Evolutionary conservation across 2,113 vertebrate genomes (phyloP).

Genomic region (Lasiurus borealis): DNA sequence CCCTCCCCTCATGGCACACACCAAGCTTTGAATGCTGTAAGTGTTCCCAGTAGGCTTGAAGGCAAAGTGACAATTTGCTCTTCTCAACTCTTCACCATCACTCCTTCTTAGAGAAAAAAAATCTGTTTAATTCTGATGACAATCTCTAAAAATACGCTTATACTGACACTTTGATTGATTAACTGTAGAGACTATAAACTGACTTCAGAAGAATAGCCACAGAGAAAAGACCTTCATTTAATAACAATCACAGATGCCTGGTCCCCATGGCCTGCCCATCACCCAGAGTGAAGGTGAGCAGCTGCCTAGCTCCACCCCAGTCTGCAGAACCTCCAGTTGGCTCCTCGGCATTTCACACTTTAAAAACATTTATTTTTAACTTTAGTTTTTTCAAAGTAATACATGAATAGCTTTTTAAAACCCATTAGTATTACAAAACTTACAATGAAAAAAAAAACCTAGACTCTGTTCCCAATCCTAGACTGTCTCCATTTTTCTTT

Average conservation of each 20-base stretch:
- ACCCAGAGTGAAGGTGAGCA: not conserved
- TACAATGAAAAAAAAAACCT: not conserved
- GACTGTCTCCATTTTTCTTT: not conserved
- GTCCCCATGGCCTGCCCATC: too few relatives aligned
- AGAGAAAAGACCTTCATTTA: not conserved
- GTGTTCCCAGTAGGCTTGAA: not conserved
- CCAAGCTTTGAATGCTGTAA: not conserved
- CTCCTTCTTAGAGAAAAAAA: not conserved
- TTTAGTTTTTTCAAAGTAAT: conserved; percentile 35
- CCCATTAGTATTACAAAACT: not conserved
- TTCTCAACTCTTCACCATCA: not conserved
- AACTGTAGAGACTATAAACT: not conserved
- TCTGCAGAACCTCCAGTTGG: not conserved
- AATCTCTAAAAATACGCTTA: conserved; percentile 33
- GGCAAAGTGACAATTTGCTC: not conserved
- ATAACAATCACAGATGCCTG: not conserved
- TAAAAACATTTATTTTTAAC: not conserved
- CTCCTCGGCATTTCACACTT: not conserved
- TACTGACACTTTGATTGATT: not conserved
- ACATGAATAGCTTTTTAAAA: not conserved
- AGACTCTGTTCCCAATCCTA: not conserved
- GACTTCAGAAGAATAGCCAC: not conserved
- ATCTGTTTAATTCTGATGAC: not conserved
- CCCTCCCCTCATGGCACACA: not conserved
- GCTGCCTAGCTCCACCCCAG: not conserved